Percentiles rank a stretch among this genome's conserved stretches.
These are phyloP conservation scores for Dysidea cf. avara DNA, from an alignment of 37 sponge, comb jelly and placozoan species.

Conservation along the genomic window DNA sequence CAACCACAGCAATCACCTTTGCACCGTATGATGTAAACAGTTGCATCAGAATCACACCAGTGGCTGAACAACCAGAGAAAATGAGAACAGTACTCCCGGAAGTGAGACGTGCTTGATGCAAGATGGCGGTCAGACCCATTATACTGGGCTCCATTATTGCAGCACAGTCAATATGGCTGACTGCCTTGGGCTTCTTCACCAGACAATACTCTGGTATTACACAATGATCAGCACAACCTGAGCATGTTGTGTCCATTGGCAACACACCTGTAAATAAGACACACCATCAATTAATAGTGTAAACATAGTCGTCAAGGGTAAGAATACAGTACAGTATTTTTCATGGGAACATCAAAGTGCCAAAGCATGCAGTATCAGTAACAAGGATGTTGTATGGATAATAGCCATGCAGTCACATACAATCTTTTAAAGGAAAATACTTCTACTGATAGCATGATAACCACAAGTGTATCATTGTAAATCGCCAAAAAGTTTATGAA, in stretches of 20 bases:
- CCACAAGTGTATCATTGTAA: too few species aligned
- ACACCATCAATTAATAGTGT: not conserved
- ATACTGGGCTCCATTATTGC: slow-evolving; percentile 58
- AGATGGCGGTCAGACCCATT: slow-evolving; percentile 61
- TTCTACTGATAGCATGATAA: too few species aligned
- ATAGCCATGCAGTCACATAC: too few species aligned
- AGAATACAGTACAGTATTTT: too few species aligned
- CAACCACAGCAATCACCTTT: slow-evolving; percentile 73
- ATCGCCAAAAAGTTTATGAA: too few species aligned
- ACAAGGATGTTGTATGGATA: too few species aligned
- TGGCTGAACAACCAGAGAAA: slow-evolving; percentile 45
- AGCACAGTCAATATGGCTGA: slow-evolving; percentile 49
- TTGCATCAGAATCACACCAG: slow-evolving; percentile 52
- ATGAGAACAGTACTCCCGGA: slow-evolving; percentile 41
- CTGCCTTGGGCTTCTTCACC: slow-evolving; percentile 49
- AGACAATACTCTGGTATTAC: slow-evolving; percentile 51
- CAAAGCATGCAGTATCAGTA: too few species aligned
- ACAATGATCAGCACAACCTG: slow-evolving; percentile 80
- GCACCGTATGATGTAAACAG: slow-evolving; percentile 43
- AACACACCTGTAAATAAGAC: slow-evolving; percentile 41
- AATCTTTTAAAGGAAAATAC: too few species aligned
- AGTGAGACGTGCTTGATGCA: slow-evolving; percentile 26
- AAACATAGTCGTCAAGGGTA: not conserved
- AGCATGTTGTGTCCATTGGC: slow-evolving; percentile 53
- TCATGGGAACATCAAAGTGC: too few species aligned